Percentiles rank a stretch among this genome's conserved stretches.
These are phyloP conservation scores for Octopus sinensis DNA, from an alignment of 1,140 invertebrate genomes.

Conservation along the genomic window DNA sequence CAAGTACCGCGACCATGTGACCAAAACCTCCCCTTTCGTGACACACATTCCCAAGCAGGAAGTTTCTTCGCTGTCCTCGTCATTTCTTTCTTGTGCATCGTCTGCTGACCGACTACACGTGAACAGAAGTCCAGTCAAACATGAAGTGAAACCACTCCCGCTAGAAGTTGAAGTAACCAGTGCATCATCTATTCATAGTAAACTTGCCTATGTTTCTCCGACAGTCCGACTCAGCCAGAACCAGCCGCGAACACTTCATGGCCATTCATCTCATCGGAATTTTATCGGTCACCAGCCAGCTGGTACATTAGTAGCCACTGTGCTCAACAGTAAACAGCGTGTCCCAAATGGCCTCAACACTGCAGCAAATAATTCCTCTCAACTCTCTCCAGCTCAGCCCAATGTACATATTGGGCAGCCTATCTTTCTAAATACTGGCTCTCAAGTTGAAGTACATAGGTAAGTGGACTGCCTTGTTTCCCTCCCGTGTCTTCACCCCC, in stretches of 20 bases:
- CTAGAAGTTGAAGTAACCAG: slow-evolving; percentile 44
- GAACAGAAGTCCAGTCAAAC: slow-evolving; percentile 26
- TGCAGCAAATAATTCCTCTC: slow-evolving; percentile 35
- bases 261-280: slow-evolving; percentile 22
- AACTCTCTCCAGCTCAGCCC: slow-evolving; percentile 49
- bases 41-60: slow-evolving; percentile 42
- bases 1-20: slow-evolving; percentile 39
- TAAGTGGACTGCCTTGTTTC: slow-evolving; percentile 20
- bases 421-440: slow-evolving; percentile 45
- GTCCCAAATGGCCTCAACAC: slow-evolving; percentile 31
- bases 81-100: slow-evolving; percentile 6
- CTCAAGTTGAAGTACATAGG: slow-evolving; percentile 49
- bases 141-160: slow-evolving; percentile 36
- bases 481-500: no score
- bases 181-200: slow-evolving; percentile 45
- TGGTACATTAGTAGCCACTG: slow-evolving; percentile 19
- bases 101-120: background rate
- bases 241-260: slow-evolving; percentile 13
- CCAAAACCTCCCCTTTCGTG: slow-evolving; percentile 40
- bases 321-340: slow-evolving; percentile 29
- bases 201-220: slow-evolving; percentile 50
- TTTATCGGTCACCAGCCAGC: slow-evolving; percentile 24
- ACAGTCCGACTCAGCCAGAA: slow-evolving; percentile 43
- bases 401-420: slow-evolving; percentile 52
- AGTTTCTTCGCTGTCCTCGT: slow-evolving; percentile 15